Evolutionary conservation across 1,140 invertebrate species (phyloP), one percentile per base, ranked within the genome.

Genomic region (Cheumatopsyche charites): DNA sequence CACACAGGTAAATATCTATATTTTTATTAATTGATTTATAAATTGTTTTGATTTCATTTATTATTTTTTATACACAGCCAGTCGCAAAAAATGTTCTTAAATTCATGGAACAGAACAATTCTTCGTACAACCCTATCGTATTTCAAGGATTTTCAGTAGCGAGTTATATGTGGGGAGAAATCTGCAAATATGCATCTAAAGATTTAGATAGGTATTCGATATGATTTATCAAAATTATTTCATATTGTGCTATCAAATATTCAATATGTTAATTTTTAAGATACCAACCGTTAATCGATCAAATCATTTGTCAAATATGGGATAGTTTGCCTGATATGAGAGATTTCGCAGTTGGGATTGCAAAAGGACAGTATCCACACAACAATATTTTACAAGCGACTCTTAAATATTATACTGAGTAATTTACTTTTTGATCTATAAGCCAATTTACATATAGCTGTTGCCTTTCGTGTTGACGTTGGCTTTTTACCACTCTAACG

Each of bases 61-160:
- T 25, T 11, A 43, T 47, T 47, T 47, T 61, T 61, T 11, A 3
- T 6, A 3, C 36, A 1, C 36, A 68, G 66, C 66, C 42, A 17
- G 36, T 45, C 11, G 23, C 45, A 13, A 1, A 23, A 19, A 68
- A 55, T 19, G 3, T 68, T n/a, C 25, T 68, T 4, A 55, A 68
- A 15, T 68, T 68, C 21, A 55, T 68, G 66, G 66, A 68, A 55
- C 7, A 15, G 7, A 68, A 68, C 17, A 68, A 68, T 21, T 12
- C 15, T 1, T 12, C 17, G 1, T 52, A 55, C 26, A 41, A 55
- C 41, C 45, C 47, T 12, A 7, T 41, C 13, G 17, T 55, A 41
- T 19, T 68, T 7, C 49, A 55, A 1, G 42, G 15, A 41, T 68
- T 68, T 23, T 68, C 66, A 6, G 43, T 68, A 9, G 66, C 17